Evolutionary conservation across 2,113 vertebrate species (phyloP).

Genomic region (Clupea harengus): DNA sequence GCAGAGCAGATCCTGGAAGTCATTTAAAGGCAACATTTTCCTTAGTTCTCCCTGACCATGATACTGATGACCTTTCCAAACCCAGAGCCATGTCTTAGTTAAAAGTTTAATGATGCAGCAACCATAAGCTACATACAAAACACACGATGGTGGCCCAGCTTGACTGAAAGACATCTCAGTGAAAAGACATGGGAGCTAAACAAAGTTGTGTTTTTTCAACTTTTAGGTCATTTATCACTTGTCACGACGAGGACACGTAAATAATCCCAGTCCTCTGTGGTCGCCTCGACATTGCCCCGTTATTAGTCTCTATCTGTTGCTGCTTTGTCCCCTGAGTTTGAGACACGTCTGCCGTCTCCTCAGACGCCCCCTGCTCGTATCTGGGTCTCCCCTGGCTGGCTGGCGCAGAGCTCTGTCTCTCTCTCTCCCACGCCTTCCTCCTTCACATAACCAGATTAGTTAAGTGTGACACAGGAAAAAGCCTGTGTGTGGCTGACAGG

Average conservation of each 20-base stretch:
- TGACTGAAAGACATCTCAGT: background rate
- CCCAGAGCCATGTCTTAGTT: background rate
- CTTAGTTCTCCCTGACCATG: background rate
- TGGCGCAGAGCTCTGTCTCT: background rate
- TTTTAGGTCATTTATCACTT: background rate
- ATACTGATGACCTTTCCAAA: background rate
- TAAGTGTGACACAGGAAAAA: background rate
- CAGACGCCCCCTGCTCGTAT: background rate
- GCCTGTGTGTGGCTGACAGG: background rate
- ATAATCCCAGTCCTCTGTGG: background rate
- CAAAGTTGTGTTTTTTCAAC: background rate
- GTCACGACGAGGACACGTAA: background rate
- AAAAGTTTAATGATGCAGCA: too few relatives aligned
- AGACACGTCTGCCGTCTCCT: slow-evolving; percentile 1
- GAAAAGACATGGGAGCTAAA: background rate
- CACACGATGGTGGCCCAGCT: background rate
- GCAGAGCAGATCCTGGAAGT: background rate
- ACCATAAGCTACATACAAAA: background rate
- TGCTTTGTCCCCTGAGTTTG: background rate
- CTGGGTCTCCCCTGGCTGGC: background rate
- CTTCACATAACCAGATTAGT: background rate
- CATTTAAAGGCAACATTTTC: background rate
- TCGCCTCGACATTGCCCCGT: background rate
- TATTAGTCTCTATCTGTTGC: background rate
- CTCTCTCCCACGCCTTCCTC: slow-evolving; percentile 8